Percentiles rank a stretch among this genome's conserved stretches.
These are phyloP conservation scores for Mastomys natalensis DNA, from an alignment of 2,113 vertebrate genomes.

Conservation along the genomic window DNA sequence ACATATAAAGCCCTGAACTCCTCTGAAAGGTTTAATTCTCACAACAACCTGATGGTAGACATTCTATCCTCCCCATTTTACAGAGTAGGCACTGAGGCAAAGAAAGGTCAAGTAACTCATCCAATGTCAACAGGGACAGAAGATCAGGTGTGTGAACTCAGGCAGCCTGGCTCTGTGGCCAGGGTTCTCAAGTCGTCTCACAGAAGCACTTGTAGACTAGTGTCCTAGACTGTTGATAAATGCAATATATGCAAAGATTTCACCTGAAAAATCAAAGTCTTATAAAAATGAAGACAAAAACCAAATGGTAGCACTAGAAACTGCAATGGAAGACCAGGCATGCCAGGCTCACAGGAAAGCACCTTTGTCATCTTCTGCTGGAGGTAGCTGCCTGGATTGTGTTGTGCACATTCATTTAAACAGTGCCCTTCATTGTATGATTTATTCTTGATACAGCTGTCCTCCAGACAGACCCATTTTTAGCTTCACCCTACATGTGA, in stretches of 20 bases:
- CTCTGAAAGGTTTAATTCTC: background rate
- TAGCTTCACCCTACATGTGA: background rate
- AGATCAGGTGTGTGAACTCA: background rate
- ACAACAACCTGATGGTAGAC: background rate
- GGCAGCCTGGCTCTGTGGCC: background rate
- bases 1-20: background rate
- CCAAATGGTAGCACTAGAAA: background rate
- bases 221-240: background rate
- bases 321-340: background rate
- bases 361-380: background rate
- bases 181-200: background rate
- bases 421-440: background rate
- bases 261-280: slow-evolving; percentile 4
- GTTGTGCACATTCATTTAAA: background rate
- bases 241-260: background rate
- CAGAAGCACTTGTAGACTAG: background rate
- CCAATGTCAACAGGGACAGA: background rate
- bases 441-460: background rate
- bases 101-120: background rate
- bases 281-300: background rate
- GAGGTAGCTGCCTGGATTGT: too few species aligned
- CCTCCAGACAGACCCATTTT: background rate
- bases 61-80: background rate
- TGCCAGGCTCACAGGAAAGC: background rate
- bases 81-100: background rate